Conservation (phyloP, 2,888 invertebrate genomes). For the Tenthredo livida region DNA sequence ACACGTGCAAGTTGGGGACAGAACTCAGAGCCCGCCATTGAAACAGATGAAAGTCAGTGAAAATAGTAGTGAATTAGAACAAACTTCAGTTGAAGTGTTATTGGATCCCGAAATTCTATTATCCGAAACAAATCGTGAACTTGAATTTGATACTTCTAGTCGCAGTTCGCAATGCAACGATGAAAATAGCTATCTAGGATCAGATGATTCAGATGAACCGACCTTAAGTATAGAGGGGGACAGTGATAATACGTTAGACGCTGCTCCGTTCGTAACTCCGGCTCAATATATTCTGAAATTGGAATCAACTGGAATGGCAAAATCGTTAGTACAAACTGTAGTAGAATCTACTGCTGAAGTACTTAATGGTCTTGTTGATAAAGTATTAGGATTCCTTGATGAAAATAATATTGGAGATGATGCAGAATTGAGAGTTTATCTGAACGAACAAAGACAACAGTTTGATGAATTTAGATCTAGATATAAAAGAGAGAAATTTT, state of each 20-base stretch:
- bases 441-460: constrained; percentile 30
- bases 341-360: constrained; percentile 2
- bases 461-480: background rate
- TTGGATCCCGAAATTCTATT: background rate
- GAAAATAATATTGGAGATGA: constrained; percentile 7
- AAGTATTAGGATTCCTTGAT: background rate
- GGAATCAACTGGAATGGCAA: constrained; percentile 5
- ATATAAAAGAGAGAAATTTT: background rate
- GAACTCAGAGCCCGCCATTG: background rate
- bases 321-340: constrained; percentile 13
- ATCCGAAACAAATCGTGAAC: background rate
- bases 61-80: background rate
- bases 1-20: background rate
- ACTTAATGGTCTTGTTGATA: background rate
- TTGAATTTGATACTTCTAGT: background rate
- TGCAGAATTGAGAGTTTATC: constrained; percentile 12
- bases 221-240: background rate
- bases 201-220: background rate
- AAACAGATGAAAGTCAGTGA: background rate
- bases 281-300: constrained; percentile 12
- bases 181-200: background rate
- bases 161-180: background rate
- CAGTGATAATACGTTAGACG: background rate
- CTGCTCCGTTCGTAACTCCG: background rate
- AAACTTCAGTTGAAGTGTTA: background rate